Conservation (phyloP, 2,113 vertebrate genomes). For the Rhombomys opimus region DNA sequence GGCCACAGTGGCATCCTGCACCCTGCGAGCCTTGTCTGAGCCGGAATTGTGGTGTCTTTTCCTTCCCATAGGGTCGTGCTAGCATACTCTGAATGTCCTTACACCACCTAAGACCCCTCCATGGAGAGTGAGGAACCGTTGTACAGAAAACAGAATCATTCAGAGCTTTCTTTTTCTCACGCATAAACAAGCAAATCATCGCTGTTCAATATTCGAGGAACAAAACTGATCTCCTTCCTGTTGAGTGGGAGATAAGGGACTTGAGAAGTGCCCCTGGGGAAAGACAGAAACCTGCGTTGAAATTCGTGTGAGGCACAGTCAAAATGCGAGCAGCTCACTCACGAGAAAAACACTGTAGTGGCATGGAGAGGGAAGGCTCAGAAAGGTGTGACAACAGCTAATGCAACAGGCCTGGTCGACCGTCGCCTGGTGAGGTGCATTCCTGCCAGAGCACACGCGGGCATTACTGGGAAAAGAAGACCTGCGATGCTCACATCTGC, state of each 20-base stretch:
- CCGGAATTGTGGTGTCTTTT: not conserved
- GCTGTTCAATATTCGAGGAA: slow-evolving; percentile 67
- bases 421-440: not conserved
- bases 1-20: not conserved
- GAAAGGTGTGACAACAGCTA: not conserved
- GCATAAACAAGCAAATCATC: slow-evolving; percentile 72
- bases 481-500: slow-evolving; percentile 14
- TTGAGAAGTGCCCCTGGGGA: slow-evolving; percentile 54
- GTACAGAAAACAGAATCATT: slow-evolving; percentile 11
- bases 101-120: not conserved
- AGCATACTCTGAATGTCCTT: not conserved
- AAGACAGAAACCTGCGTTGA: slow-evolving; percentile 65
- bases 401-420: not conserved
- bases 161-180: not conserved
- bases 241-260: slow-evolving; percentile 71
- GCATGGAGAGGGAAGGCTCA: not conserved
- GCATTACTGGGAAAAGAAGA: slow-evolving; percentile 4
- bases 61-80: not conserved
- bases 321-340: slow-evolving; percentile 56
- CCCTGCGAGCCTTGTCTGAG: not conserved
- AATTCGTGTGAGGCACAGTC: slow-evolving; percentile 58
- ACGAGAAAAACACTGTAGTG: not conserved
- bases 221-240: slow-evolving; percentile 73
- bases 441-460: not conserved
- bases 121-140: not conserved